phyloP scores from a whole-genome alignment of 2,113 vertebrate species.

The Mustela lutreola region DNA sequence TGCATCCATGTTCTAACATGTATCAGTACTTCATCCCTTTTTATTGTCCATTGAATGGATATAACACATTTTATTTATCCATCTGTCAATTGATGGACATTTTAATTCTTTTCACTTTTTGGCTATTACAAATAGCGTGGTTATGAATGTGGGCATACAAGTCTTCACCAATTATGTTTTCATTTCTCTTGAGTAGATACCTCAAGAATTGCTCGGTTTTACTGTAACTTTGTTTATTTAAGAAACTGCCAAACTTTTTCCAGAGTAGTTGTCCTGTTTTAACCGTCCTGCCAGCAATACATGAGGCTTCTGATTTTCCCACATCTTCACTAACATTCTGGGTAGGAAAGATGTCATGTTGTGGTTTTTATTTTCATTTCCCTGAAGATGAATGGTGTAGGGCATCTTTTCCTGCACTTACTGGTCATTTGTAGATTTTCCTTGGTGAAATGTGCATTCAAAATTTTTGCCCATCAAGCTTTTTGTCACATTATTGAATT shows the following conservation, averaged over 20 bases:
- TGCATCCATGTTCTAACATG: too few species aligned
- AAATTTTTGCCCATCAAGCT: not conserved
- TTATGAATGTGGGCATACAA: not conserved
- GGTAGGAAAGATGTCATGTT: not conserved
- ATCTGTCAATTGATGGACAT: not conserved
- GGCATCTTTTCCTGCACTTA: not conserved
- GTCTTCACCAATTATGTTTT: conserved; percentile 13
- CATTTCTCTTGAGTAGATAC: not conserved
- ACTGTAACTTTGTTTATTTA: conserved; percentile 34
- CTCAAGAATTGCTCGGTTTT: not conserved
- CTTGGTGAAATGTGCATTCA: not conserved
- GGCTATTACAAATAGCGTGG: not conserved
- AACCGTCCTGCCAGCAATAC: not conserved
- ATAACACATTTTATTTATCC: not conserved
- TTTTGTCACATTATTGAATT: not conserved
- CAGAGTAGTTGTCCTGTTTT: not conserved
- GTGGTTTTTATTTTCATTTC: conserved; percentile 30
- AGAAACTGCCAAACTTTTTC: conserved; percentile 36
- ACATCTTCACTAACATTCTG: not conserved
- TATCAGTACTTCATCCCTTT: not conserved
- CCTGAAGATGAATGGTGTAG: not conserved
- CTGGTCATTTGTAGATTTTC: not conserved
- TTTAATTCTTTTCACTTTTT: conserved; percentile 22
- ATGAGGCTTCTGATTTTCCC: not conserved
- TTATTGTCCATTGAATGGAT: not conserved